Percentiles rank a stretch among this genome's conserved stretches.
phyloP scores from a whole-genome alignment of 2,797 vertebrate genomes.

The Xyrichtys novacula region DNA sequence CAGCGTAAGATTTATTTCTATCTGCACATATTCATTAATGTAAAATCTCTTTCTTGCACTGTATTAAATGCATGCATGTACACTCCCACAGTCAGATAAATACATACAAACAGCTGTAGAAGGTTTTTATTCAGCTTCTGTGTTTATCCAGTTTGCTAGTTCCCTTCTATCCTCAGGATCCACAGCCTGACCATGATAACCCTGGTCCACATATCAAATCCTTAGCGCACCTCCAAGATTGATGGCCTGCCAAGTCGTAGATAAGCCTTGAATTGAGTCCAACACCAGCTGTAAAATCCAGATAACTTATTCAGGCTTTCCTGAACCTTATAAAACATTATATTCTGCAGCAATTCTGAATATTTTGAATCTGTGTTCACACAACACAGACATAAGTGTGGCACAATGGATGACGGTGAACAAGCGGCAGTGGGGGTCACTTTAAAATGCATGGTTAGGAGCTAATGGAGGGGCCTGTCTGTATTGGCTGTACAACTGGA shows the following conservation, averaged over 20 bases:
- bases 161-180: slow-evolving; percentile 56
- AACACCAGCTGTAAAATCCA: slow-evolving; percentile 36
- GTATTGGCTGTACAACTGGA: slow-evolving; percentile 57
- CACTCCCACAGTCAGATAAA: slow-evolving; percentile 17
- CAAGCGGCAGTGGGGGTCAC: slow-evolving; percentile 57
- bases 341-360: slow-evolving; percentile 4
- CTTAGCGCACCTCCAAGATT: slow-evolving; percentile 41
- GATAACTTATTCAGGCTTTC: slow-evolving; percentile 16
- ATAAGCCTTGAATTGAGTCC: slow-evolving; percentile 48
- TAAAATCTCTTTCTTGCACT: slow-evolving; percentile 14
- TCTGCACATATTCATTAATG: slow-evolving; percentile 49
- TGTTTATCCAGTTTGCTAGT: slow-evolving; percentile 47
- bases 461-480: slow-evolving; percentile 73
- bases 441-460: slow-evolving; percentile 69
- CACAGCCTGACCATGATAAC: slow-evolving; percentile 52
- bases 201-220: slow-evolving; percentile 33
- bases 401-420: slow-evolving; percentile 37
- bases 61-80: background rate
- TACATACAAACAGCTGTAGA: slow-evolving; percentile 4
- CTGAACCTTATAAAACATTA: slow-evolving; percentile 1
- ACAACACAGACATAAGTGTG: slow-evolving; percentile 33
- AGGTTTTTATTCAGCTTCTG: slow-evolving; percentile 56
- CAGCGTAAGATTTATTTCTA: slow-evolving; percentile 56
- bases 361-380: slow-evolving; percentile 2
- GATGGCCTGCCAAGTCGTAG: slow-evolving; percentile 34